Percentiles rank a stretch among this genome's conserved stretches.
Evolutionary conservation across 1,140 invertebrate species (phyloP).

Genomic region (Sarcophaga bullata): DNA sequence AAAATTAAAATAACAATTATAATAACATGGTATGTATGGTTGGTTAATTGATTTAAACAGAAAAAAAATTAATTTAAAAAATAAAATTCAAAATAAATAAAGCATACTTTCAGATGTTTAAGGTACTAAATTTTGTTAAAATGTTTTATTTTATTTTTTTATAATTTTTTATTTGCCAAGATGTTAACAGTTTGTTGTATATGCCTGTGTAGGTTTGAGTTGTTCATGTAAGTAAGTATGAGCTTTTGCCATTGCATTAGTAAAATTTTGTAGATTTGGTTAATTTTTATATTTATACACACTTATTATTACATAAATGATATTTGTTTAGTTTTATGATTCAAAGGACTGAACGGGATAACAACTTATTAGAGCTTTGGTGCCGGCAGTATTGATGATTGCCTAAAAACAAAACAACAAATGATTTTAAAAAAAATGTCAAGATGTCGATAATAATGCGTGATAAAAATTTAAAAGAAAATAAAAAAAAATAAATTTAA

Average conservation of each 20-base stretch:
- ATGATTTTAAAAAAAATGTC: not conserved
- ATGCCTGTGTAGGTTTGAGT: not conserved
- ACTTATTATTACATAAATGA: not conserved
- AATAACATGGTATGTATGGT: too few species aligned
- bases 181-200: too few species aligned
- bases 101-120: not conserved
- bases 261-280: not conserved
- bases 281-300: not conserved
- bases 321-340: too few species aligned
- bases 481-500: not conserved
- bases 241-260: not conserved
- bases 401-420: constrained; percentile 31
- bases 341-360: not conserved
- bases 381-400: constrained; percentile 33
- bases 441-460: not conserved
- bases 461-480: not conserved
- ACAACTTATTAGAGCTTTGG: constrained; percentile 31
- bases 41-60: too few species aligned
- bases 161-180: too few species aligned
- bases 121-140: too few species aligned
- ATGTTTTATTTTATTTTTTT: too few species aligned
- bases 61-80: not conserved
- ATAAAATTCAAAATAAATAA: not conserved
- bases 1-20: not conserved
- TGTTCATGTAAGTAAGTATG: not conserved